Percentiles rank a stretch among this genome's conserved stretches.
Conservation (phyloP, 2,888 invertebrate species). For the Linnaemya tessellans region DNA sequence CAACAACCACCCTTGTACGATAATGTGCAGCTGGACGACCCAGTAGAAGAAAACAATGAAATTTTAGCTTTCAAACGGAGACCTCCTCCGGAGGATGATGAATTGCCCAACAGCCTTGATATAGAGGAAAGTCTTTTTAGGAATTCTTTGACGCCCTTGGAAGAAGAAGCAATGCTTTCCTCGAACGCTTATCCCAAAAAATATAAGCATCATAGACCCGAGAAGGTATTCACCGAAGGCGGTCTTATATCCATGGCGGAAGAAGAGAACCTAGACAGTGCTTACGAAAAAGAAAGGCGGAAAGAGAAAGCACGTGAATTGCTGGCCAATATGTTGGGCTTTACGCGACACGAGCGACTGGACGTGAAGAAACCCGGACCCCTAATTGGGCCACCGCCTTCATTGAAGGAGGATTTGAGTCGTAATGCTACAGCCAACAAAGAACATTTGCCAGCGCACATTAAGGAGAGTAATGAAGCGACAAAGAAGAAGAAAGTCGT, state of each 20-base stretch:
- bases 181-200: slow-evolving; percentile 78
- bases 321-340: slow-evolving; percentile 88
- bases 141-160: slow-evolving; percentile 78
- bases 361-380: slow-evolving; percentile 98
- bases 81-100: slow-evolving; percentile 67
- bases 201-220: slow-evolving; percentile 69
- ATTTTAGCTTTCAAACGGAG: slow-evolving; percentile 71
- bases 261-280: slow-evolving; percentile 55
- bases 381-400: slow-evolving; percentile 84
- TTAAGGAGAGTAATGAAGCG: slow-evolving; percentile 78
- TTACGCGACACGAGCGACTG: slow-evolving; percentile 93
- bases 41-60: slow-evolving; percentile 52
- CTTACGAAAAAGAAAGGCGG: slow-evolving; percentile 79
- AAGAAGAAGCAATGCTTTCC: slow-evolving; percentile 81
- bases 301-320: slow-evolving; percentile 85
- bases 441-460: slow-evolving; percentile 81
- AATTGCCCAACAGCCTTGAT: slow-evolving; percentile 67
- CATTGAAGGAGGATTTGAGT: slow-evolving; percentile 70
- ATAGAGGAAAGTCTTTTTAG: slow-evolving; percentile 77
- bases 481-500: slow-evolving; percentile 81
- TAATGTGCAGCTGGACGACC: slow-evolving; percentile 51
- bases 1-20: slow-evolving; percentile 63
- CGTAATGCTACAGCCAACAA: slow-evolving; percentile 75
- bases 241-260: slow-evolving; percentile 85
- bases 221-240: slow-evolving; percentile 86